Evolutionary conservation across 2,797 vertebrate species (phyloP), one percentile per base, ranked within the genome.

Genomic region (Etheostoma perlongum): DNA sequence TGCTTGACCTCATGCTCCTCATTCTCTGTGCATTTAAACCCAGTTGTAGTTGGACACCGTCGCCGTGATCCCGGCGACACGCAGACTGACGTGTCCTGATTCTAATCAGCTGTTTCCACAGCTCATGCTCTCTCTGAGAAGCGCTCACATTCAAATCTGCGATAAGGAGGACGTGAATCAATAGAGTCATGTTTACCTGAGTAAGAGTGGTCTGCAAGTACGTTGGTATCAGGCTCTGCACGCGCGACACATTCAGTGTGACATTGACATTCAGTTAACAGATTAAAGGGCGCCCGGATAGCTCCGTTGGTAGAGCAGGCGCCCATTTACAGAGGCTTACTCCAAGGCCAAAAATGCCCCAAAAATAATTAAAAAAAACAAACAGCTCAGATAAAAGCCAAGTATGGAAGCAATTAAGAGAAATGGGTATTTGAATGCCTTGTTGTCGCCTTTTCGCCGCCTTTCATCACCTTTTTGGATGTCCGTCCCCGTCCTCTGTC

Each of bases 221-320:
- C 48, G 36, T 21, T 52, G 64, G 72, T 75, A 86, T 77, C 74
- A 73, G 78, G 62, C 81, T 72, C 67, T 4, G 27, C 63, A 86
- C 59, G 42, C 8, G 23, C 73, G 83, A 53, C 69, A 5, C 18
- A 75, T 79, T 74, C 73, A 60, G 33, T 61, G 51, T 85, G 82
- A 86, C 85, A 80, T 49, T 84, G 82, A 89, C 76, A 70, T 88
- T 86, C 83, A 84, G 78, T 85, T 78, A 81, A 84, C 84, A 86
- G 81, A 89, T 91, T 76, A 90, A 88, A 88, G 30, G 30, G 30
- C 30, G 30, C 30, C 30, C 30, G 30, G 30, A 5, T 30, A 30
- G 30, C 30, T 30, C 30, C 5, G 30, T 6, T 6, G 30, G 30
- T 30, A 30, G 30, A 30, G 30, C 30, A 5, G 30, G 30, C 30